Conservation (phyloP, 2,113 vertebrate species). For the Amblyopsis rosae region DNA sequence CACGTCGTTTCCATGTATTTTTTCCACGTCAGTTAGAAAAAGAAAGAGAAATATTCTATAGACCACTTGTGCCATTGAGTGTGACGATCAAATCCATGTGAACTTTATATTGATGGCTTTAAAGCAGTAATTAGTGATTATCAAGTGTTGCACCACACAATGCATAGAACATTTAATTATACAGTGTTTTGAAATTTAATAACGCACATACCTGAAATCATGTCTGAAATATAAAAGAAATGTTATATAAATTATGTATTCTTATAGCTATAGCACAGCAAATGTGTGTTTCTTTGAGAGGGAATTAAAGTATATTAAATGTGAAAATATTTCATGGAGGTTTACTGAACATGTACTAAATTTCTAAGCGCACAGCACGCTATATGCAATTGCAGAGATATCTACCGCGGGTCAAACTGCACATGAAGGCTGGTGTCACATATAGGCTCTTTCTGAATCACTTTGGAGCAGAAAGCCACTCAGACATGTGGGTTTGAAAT, state of each 20-base stretch:
- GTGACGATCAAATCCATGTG: not conserved
- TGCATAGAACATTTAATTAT: not conserved
- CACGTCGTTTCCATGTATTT: constrained; percentile 5
- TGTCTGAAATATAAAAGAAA: not conserved
- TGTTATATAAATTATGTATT: not conserved
- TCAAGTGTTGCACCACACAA: constrained; percentile 1
- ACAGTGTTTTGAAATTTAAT: not conserved
- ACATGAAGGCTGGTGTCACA: constrained; percentile 61
- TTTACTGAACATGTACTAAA: too few species aligned
- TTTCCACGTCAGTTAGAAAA: not conserved
- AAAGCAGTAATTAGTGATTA: constrained; percentile 11
- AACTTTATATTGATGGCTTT: constrained; percentile 4
- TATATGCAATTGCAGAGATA: constrained; percentile 50
- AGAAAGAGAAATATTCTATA: not conserved
- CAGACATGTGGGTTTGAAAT: constrained; percentile 48
- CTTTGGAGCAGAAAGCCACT: constrained; percentile 75
- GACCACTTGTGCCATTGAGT: not conserved
- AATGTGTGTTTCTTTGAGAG: constrained; percentile 31
- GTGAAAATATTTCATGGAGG: constrained; percentile 52
- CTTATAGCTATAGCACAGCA: not conserved
- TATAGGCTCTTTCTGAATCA: constrained; percentile 74
- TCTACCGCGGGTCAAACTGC: constrained; percentile 60
- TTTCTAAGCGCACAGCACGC: constrained; percentile 54
- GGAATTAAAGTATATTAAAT: constrained; percentile 48
- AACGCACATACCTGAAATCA: constrained; percentile 4